phyloP scores from a whole-genome alignment of 2,113 vertebrate species.

The Laterallus jamaicensis region DNA sequence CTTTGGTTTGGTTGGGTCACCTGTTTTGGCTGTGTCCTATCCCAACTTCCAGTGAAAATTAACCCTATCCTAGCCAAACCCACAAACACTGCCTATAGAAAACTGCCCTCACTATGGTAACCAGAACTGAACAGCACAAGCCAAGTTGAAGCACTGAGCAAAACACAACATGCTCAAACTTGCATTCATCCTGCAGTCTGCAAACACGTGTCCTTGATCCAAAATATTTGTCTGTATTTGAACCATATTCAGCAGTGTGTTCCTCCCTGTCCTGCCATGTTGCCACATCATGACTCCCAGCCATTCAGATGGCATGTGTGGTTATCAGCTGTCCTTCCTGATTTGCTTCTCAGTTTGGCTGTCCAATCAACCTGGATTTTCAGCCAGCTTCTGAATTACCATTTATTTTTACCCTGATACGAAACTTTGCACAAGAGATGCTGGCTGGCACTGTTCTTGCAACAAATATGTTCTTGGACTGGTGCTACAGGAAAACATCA shows the following conservation, averaged over 20 bases:
- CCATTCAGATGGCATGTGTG: neutral
- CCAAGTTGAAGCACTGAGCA: fast-evolving
- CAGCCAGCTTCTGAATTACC: neutral
- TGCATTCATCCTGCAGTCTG: neutral
- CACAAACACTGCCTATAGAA: neutral
- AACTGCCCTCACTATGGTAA: neutral
- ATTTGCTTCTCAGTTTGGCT: neutral
- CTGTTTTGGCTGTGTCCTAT: too few species aligned
- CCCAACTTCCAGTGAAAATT: too few species aligned
- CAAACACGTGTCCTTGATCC: neutral
- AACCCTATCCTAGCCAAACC: too few species aligned
- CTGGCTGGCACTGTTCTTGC: neutral
- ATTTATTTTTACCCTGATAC: neutral
- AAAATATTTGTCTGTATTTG: neutral
- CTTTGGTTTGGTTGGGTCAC: too few species aligned
- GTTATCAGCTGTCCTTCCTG: neutral
- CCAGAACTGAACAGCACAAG: neutral
- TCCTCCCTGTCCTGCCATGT: neutral
- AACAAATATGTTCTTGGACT: neutral
- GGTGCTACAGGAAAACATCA: neutral
- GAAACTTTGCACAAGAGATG: neutral
- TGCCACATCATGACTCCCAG: neutral
- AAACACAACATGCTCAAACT: neutral
- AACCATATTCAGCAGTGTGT: neutral
- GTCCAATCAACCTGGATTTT: neutral